Evolutionary conservation across 2,888 invertebrate genomes (phyloP).

Genomic region (Drosophila flavopinicola): DNA sequence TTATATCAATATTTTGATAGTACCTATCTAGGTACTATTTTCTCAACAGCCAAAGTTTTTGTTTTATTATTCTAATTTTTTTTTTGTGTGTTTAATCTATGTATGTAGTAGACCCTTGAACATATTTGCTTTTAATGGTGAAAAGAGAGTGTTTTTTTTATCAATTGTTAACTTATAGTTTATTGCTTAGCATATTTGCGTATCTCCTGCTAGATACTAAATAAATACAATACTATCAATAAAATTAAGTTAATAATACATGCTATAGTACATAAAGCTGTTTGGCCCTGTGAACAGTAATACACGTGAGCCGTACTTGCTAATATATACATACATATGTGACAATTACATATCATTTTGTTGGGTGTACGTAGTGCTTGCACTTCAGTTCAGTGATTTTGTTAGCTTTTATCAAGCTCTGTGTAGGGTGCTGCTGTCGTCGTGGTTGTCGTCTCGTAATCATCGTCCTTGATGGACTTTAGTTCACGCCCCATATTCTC

Average conservation of each 20-base stretch:
- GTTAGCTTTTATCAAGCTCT: conserved; percentile 20
- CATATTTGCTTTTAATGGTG: too few relatives aligned
- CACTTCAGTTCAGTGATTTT: conserved; percentile 17
- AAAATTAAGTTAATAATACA: conserved; percentile 30
- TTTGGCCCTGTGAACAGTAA: conserved; percentile 25
- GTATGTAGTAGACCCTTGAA: too few relatives aligned
- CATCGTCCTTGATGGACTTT: conserved; percentile 78
- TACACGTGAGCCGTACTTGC: conserved; percentile 21
- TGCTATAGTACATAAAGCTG: conserved; percentile 67
- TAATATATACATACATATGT: background rate
- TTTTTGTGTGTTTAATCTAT: too few relatives aligned
- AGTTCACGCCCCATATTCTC: conserved; percentile 81
- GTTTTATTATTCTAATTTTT: too few relatives aligned
- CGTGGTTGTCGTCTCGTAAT: conserved; percentile 15
- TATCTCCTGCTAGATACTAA: conserved; percentile 25
- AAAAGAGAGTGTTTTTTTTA: too few relatives aligned
- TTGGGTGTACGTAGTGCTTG: conserved; percentile 5
- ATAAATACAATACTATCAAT: conserved; percentile 43
- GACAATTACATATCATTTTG: conserved; percentile 1
- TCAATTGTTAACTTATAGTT: conserved; percentile 14
- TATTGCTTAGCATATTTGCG: conserved; percentile 19
- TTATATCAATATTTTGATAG: too few relatives aligned
- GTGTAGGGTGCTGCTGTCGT: conserved; percentile 1
- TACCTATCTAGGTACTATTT: too few relatives aligned
- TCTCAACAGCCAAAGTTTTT: too few relatives aligned